phyloP scores from a whole-genome alignment of 2,113 vertebrate species.

The Progne subis region DNA sequence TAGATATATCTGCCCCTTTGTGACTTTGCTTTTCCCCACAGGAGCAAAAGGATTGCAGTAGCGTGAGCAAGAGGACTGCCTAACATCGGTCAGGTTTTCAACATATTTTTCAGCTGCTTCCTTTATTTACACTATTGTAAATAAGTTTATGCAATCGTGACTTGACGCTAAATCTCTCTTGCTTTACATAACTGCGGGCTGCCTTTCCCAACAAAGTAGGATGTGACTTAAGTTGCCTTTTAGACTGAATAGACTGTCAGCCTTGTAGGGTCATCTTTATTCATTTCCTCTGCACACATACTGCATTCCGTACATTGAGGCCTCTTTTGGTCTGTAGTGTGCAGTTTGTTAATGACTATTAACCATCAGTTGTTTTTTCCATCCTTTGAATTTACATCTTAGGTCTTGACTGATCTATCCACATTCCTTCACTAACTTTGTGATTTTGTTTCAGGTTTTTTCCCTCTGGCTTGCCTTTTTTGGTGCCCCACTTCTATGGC shows the following conservation, averaged over 20 bases:
- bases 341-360: neutral
- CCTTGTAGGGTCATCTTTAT: conserved; percentile 39
- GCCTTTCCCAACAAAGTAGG: conserved; percentile 49
- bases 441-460: neutral
- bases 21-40: neutral
- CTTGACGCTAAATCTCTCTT: neutral
- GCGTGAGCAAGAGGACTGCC: neutral
- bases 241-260: neutral
- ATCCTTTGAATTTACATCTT: neutral
- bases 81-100: neutral
- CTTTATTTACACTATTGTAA: conserved; percentile 41
- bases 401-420: neutral
- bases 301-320: neutral
- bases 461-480: neutral
- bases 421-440: neutral
- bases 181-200: conserved; percentile 54
- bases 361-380: neutral
- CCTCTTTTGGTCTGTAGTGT: neutral
- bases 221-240: conserved; percentile 38
- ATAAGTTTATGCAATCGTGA: conserved; percentile 45
- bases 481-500: neutral
- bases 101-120: conserved; percentile 23
- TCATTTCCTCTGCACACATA: conserved; percentile 39
- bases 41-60: neutral
- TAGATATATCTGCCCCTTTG: neutral